Base-by-base conservation (phyloP, 2,113 vertebrate genomes). In the Misgurnus anguillicaudatus region DNA sequence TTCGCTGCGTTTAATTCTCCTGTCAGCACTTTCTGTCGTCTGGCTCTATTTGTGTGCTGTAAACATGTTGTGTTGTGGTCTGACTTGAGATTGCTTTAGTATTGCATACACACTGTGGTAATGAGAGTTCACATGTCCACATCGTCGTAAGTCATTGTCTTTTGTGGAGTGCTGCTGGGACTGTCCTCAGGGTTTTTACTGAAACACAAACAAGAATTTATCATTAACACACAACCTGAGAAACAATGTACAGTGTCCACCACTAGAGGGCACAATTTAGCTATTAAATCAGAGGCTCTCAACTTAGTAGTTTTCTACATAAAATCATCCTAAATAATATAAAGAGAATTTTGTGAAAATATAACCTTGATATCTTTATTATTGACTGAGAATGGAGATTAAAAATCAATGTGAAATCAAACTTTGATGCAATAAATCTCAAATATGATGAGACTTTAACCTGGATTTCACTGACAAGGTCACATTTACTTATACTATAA, bases 91-190 rank as follows among this genome's bases (percentile, higher is more conserved):
- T 73, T 10, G 11, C 63, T 62, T 85, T 45, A 17, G 58, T 38
- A 71, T 58, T 69, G 82, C 68, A 78, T 74, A 74, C 72, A 13
- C 63, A n/a, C 6, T 14, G 55, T 61, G 31, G 62, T 21, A 21
- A 5, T 0, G 1, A 38, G 72, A 66, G 79, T 84, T 96, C 92
- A 98, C 97, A 98, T 98, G 82, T 98, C 97, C 87, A 94, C 83
- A 80, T 99, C 96, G 82, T 96, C 95, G 5, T 99, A 92, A 83
- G 97, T 95, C 80, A 98, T 89, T 85, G 95, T 95, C 88, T 98
- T 98, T 90, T 98, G 98, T 7, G 95, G 95, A 0, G 94, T 94
- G 76, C 93, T 87, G 85, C 92, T 92, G 87, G 94, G 94, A 79
- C 92, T 92, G 78, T 90, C 89, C 91, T 94, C 94, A n/a, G 93